These are phyloP conservation scores for Glyptemys insculpta DNA, from an alignment of 2,797 vertebrate species.

Conservation along the genomic window DNA sequence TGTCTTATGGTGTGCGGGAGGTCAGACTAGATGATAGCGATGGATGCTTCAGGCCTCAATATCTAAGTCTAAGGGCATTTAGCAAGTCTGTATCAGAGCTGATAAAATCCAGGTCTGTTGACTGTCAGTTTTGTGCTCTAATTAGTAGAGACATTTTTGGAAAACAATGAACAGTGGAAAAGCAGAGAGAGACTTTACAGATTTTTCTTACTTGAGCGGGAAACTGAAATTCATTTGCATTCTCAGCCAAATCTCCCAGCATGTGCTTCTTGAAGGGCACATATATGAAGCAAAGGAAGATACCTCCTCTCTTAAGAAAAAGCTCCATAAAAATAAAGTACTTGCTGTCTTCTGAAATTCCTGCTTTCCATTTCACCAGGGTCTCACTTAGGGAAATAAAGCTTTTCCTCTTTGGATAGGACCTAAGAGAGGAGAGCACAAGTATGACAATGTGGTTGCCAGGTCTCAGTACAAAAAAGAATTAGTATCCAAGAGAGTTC, in stretches of 20 bases:
- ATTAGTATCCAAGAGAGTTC: neutral
- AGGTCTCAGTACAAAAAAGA: neutral
- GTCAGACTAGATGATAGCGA: too few species aligned
- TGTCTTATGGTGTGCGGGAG: too few species aligned
- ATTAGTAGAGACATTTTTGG: neutral
- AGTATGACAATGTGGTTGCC: neutral
- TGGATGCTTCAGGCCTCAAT: too few species aligned
- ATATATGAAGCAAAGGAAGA: neutral
- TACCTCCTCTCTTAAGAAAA: neutral
- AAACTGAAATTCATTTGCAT: fast-evolving
- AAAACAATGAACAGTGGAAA: fast-evolving
- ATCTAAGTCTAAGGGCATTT: fast-evolving
- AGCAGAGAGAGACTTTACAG: neutral
- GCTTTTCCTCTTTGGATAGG: neutral
- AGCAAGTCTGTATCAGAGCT: neutral
- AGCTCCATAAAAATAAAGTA: fast-evolving
- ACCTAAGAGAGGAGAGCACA: too few species aligned
- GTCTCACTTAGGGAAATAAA: neutral
- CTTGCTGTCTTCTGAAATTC: neutral
- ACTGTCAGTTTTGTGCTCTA: fast-evolving
- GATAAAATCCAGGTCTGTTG: neutral
- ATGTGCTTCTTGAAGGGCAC: neutral
- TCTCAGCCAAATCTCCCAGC: neutral
- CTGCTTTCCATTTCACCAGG: neutral
- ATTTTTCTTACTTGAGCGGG: neutral